Evolutionary conservation across 2,113 vertebrate genomes (phyloP), one percentile per base, ranked within the genome.

Genomic region (Peromyscus leucopus): DNA sequence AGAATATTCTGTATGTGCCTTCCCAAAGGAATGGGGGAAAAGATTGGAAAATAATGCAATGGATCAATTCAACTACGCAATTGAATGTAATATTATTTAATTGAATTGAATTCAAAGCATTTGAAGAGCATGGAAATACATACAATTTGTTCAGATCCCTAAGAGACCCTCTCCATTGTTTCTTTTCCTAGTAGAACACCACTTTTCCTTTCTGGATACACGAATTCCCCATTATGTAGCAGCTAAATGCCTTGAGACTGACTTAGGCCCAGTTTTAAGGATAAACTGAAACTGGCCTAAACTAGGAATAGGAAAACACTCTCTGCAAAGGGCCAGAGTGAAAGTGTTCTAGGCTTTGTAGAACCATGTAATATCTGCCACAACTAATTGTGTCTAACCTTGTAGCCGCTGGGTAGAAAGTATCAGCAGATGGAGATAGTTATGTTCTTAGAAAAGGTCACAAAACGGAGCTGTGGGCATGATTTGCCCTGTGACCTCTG

Each of bases 91-190:
- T 63, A 94, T 82, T 82, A 92, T 61, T 93, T 82, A 67, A 55
- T 19, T 90, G 42, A 82, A 93, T 57, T 71, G 24, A 84, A 79
- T 92, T 74, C 6, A 91, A 93, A 95, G 72, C 36, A 82, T 85
- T 92, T 86, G 61, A 4, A 90, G 88, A 89, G 65, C 61, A 76
- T 74, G 55, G 88, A 96, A 93, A 97, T 57, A 59, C 69, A 65
- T 22, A 78, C 33, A 79, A 2, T 79, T 85, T 67, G 39, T 13
- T 83, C 36, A 88, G 28, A 69, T 33, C n/a, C 55, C 46, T 88
- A 22, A 57, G 80, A 84, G 6, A 84, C 28, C 26, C 9, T 65
- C 17, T 48, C 55, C 1, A 15, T 17, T 17, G 85, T 82, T 28
- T 24, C 15, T 7, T 91, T 89, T 42, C 10, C 7, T 69, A 61